Percentiles rank a stretch among this genome's conserved stretches.
Evolutionary conservation across 2,113 vertebrate species (phyloP).

Genomic region (Pluvialis apricaria): DNA sequence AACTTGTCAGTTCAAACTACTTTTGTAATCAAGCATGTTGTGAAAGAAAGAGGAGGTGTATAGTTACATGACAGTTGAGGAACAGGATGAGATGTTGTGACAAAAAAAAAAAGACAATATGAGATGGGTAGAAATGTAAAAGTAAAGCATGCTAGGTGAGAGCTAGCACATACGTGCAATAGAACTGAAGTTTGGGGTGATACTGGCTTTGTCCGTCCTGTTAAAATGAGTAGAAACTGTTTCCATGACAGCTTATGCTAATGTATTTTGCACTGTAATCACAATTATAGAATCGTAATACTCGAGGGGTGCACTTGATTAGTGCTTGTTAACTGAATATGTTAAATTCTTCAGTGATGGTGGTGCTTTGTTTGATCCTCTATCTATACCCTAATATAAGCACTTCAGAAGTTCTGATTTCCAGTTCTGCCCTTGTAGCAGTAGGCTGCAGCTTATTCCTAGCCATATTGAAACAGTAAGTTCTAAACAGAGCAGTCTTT

Average conservation of each 20-base stretch:
- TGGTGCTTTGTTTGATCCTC: background rate
- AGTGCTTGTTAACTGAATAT: background rate
- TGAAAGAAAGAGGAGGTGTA: background rate
- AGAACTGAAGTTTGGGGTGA: background rate
- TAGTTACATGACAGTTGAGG: background rate
- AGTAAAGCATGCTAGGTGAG: background rate
- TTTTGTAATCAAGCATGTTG: background rate
- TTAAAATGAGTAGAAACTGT: background rate
- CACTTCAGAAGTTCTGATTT: background rate
- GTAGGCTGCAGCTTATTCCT: background rate
- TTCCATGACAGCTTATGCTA: background rate
- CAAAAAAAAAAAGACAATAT: background rate
- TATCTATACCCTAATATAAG: background rate
- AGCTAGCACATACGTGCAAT: background rate
- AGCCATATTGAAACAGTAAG: background rate
- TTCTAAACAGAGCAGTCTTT: background rate
- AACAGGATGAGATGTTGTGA: background rate
- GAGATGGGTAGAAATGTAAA: background rate
- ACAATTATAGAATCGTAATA: background rate
- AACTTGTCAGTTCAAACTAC: background rate
- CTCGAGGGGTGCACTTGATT: background rate
- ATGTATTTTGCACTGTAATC: background rate
- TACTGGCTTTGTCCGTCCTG: background rate
- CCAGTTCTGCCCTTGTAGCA: background rate
- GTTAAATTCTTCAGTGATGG: background rate